Percentiles rank a stretch among this genome's conserved stretches.
Conservation (phyloP, 2,888 invertebrate genomes). For the Buathra laborator region DNA sequence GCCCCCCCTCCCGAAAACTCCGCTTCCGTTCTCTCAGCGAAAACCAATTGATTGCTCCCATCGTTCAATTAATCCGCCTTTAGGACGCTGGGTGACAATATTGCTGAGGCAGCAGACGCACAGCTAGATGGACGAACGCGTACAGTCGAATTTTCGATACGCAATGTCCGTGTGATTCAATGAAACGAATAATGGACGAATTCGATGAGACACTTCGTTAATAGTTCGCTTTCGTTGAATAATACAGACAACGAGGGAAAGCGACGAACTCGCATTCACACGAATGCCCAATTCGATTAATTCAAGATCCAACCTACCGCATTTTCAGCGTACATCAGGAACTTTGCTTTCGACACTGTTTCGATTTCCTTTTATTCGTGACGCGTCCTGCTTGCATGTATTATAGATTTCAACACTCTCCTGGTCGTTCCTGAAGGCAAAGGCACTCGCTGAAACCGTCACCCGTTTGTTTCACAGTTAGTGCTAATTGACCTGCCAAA, state of each 20-base stretch:
- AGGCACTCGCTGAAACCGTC: background rate
- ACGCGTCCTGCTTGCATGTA: background rate
- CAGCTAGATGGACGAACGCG: background rate
- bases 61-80: constrained; percentile 6
- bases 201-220: background rate
- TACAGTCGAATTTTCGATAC: background rate
- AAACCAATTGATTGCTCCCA: constrained; percentile 15
- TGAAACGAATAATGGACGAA: background rate
- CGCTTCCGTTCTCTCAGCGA: background rate
- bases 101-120: background rate
- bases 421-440: background rate
- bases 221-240: background rate
- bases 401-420: background rate
- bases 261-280: background rate
- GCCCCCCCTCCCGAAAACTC: background rate
- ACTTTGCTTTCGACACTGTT: background rate
- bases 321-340: background rate
- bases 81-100: background rate
- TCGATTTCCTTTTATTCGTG: constrained; percentile 1
- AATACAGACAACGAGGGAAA: background rate
- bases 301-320: background rate
- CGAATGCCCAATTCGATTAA: background rate
- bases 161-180: background rate
- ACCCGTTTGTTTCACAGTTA: background rate
- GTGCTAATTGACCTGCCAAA: background rate